Evolutionary conservation across 2,888 invertebrate genomes (phyloP), one percentile per base, ranked within the genome.

Genomic region (Nowickia ferox): DNA sequence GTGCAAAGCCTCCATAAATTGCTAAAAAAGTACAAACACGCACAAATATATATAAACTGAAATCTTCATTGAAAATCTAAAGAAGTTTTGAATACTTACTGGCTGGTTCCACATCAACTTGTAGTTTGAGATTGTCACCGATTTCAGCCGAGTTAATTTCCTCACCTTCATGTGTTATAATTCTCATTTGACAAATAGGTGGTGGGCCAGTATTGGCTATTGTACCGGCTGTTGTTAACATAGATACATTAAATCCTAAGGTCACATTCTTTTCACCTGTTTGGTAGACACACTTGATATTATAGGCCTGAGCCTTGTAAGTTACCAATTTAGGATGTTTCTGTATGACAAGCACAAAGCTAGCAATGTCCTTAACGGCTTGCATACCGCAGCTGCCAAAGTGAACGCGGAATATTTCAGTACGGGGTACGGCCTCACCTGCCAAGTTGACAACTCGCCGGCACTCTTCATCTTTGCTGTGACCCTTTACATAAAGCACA

Each of bases 241-340:
- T 98, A 11, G 98, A 98, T 10, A 98, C 98, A 92, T 98, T 98
- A 92, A 98, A 98, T 57, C 98, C 98, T 51, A 98, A 94, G 0
- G 97, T 97, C 0, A 98, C 97, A 88, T 97, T 97, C 92, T 97
- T 97, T 92, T 97, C 97, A 84, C 97, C 98, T 0, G 97, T 98
- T 92, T 98, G 97, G 92, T 98, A 98, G 78, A 98, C 96, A 92
- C 98, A 98, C 92, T 97, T 97, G 87, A 99, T 97, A 93, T 98
- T 97, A 94, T 98, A 99, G 1, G 98, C 98, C 92, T 98, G 97
- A 8, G 98, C 98, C 90, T 97, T 97, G 92, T 97, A 97, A 0
- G 98, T 99, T 71, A 98, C 96, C 74, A 99, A 94, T 94, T 97
- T 97, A 0, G 98, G 98, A 95, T 99, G 98, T 93, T 98, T 97